Percentiles rank a stretch among this genome's conserved stretches.
Evolutionary conservation across 2,797 vertebrate species (phyloP).

Genomic region (Echeneis naucrates): DNA sequence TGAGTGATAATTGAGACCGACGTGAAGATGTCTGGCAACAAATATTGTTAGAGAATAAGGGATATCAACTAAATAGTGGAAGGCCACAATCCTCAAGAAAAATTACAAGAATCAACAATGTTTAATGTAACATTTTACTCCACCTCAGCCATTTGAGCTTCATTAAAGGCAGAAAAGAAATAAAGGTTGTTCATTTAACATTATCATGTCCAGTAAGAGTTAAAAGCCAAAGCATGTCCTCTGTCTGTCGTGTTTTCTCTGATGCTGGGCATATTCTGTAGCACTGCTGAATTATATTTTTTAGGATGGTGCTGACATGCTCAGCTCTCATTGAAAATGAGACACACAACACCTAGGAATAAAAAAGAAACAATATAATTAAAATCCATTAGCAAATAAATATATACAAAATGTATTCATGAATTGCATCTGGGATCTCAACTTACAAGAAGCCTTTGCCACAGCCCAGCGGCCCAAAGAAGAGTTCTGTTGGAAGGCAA

Average conservation of each 20-base stretch:
- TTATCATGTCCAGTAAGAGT: not conserved
- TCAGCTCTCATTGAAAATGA: slow-evolving; percentile 78
- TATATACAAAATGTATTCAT: not conserved
- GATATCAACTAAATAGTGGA: not conserved
- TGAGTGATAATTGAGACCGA: not conserved
- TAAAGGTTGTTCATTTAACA: slow-evolving; percentile 25
- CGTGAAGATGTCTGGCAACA: not conserved
- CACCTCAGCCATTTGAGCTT: slow-evolving; percentile 8
- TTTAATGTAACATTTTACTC: slow-evolving; percentile 31
- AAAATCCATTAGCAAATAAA: not conserved
- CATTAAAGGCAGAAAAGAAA: slow-evolving; percentile 14
- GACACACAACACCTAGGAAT: slow-evolving; percentile 85
- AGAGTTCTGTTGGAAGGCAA: slow-evolving; percentile 83
- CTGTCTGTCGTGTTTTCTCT: slow-evolving; percentile 15
- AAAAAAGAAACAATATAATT: slow-evolving; percentile 11
- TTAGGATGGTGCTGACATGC: slow-evolving; percentile 7
- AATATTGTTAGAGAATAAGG: not conserved
- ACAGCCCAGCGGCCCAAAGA: slow-evolving; percentile 86
- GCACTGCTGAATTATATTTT: not conserved
- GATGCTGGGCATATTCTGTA: not conserved
- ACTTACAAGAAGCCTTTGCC: slow-evolving; percentile 85
- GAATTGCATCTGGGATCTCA: not conserved
- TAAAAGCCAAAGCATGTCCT: slow-evolving; percentile 23
- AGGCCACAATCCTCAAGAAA: not conserved
- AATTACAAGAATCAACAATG: slow-evolving; percentile 4